Percentiles rank a stretch among this genome's conserved stretches.
Evolutionary conservation across 2,113 vertebrate genomes (phyloP).

Genomic region (Stigmatopora argus): DNA sequence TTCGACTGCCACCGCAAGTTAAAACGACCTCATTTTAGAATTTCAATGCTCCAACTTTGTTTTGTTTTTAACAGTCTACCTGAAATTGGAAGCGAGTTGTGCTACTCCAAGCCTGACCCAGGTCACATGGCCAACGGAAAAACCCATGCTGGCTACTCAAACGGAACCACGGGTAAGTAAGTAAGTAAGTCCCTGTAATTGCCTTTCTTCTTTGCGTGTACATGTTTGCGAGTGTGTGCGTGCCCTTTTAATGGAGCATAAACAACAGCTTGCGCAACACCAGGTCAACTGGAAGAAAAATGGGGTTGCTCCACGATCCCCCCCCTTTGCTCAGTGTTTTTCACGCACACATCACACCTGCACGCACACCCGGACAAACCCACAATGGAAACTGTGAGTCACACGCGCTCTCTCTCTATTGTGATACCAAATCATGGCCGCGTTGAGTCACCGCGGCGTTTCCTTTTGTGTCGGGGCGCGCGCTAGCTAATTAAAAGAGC

Average conservation of each 20-base stretch:
- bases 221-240: neutral
- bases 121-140: neutral
- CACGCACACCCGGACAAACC: conserved; percentile 35
- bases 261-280: conserved; percentile 27
- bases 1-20: no score
- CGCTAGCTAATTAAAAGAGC: conserved; percentile 7
- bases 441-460: conserved; percentile 65
- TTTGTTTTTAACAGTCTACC: neutral
- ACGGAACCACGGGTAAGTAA: neutral
- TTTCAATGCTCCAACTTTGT: no score
- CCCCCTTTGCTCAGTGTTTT: conserved; percentile 9
- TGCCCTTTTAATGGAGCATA: conserved; percentile 15
- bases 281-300: conserved; percentile 19
- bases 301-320: conserved; percentile 4
- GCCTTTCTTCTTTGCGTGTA: neutral
- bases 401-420: conserved; percentile 56
- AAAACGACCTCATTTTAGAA: no score
- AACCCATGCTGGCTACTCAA: neutral
- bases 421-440: conserved; percentile 68
- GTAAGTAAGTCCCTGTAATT: neutral
- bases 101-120: neutral
- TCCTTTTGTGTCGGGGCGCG: conserved; percentile 52
- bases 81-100: neutral
- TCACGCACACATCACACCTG: conserved; percentile 20
- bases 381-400: conserved; percentile 72